Evolutionary conservation across 2,888 invertebrate genomes (phyloP).

Genomic region (Heliconius aoede): DNA sequence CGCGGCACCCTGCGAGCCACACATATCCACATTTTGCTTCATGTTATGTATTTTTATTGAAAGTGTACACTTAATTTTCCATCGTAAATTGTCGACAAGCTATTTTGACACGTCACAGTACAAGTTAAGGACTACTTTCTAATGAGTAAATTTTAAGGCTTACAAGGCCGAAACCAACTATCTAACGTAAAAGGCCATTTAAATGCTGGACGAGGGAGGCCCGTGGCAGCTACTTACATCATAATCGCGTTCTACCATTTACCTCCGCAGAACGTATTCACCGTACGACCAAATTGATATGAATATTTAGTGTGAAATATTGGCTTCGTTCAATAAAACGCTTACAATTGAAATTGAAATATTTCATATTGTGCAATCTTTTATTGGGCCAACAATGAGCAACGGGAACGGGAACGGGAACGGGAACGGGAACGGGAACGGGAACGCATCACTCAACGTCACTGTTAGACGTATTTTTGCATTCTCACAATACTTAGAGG

Average conservation of each 20-base stretch:
- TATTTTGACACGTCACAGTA: constrained; percentile 2
- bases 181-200: constrained; percentile 20
- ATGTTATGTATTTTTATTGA: constrained; percentile 20
- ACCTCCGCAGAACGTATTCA: constrained; percentile 55
- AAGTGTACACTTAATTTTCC: background rate
- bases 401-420: constrained; percentile 58
- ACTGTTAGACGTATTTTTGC: constrained; percentile 73
- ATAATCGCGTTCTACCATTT: constrained; percentile 40
- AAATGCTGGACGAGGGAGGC: constrained; percentile 21
- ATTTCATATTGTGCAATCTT: constrained; percentile 81
- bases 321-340: constrained; percentile 73
- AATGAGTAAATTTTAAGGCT: background rate
- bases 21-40: background rate
- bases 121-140: background rate
- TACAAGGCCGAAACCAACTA: constrained; percentile 29
- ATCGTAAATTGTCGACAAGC: background rate
- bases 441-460: constrained; percentile 82
- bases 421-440: constrained; percentile 57
- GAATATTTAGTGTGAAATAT: constrained; percentile 69
- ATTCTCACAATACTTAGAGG: constrained; percentile 74
- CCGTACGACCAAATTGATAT: constrained; percentile 59
- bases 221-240: constrained; percentile 33
- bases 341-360: constrained; percentile 73
- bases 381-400: constrained; percentile 75
- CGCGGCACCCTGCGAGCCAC: constrained; percentile 28